These are phyloP conservation scores for Pandemis cinnamomeana DNA, from an alignment of 2,888 invertebrate genomes.

Conservation along the genomic window DNA sequence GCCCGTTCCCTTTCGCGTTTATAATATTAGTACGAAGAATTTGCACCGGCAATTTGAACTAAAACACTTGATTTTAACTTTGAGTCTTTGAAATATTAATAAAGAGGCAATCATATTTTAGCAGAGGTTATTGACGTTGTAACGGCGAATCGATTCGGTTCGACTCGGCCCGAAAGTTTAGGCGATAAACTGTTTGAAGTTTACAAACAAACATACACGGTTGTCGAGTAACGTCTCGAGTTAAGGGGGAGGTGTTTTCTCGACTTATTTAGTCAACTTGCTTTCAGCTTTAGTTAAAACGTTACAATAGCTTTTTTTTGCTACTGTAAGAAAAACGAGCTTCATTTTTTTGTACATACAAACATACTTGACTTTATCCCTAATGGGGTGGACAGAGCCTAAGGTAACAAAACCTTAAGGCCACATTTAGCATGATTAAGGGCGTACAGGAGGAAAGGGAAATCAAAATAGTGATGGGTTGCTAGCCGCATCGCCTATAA, in stretches of 20 bases:
- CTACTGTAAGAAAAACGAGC: no score
- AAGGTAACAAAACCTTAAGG: no score
- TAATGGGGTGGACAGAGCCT: no score
- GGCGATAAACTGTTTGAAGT: conserved; percentile 27
- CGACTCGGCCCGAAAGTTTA: conserved; percentile 23
- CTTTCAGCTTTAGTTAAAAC: background rate
- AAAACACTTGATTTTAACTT: background rate
- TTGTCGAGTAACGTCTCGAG: conserved; percentile 3
- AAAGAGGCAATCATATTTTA: conserved; percentile 5
- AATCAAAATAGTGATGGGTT: no score
- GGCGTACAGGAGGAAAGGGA: no score
- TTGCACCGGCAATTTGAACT: background rate
- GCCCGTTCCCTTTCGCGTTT: no score
- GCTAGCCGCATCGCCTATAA: no score
- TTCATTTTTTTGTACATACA: no score
- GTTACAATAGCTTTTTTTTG: no score
- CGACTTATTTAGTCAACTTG: background rate
- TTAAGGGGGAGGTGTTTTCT: background rate
- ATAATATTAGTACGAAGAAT: background rate
- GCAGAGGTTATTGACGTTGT: conserved; percentile 22
- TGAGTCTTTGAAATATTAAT: background rate
- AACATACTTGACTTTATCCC: no score
- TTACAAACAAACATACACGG: conserved; percentile 30
- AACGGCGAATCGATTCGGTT: conserved; percentile 19
- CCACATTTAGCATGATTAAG: no score